Conservation (phyloP, 2,888 invertebrate genomes). For the Callinectes sapidus region DNA sequence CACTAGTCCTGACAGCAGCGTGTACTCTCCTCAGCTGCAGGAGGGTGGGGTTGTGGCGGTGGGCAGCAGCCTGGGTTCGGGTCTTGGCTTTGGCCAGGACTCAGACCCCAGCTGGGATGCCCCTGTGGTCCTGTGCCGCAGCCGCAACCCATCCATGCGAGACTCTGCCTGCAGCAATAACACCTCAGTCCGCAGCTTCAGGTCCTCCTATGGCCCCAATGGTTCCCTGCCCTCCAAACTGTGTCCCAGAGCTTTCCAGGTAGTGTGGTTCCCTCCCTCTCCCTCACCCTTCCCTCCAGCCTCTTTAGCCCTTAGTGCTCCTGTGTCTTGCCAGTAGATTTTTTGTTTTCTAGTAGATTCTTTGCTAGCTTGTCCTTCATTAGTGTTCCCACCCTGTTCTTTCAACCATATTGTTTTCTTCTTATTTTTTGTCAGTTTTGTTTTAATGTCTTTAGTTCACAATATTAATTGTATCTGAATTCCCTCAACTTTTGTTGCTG, state of each 20-base stretch:
- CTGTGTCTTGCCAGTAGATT: not conserved
- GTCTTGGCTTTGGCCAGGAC: slow-evolving; percentile 49
- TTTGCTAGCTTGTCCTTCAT: not conserved
- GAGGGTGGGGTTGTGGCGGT: not conserved
- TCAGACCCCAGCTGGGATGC: slow-evolving; percentile 56
- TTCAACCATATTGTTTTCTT: not conserved
- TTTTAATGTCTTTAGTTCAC: not conserved
- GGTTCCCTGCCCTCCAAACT: slow-evolving; percentile 65
- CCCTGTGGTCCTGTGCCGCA: slow-evolving; percentile 50
- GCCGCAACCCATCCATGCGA: slow-evolving; percentile 56
- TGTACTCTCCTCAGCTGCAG: not conserved
- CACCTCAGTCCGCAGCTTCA: slow-evolving; percentile 60
- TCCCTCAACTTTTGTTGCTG: not conserved
- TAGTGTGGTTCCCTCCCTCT: not conserved
- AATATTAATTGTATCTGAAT: not conserved
- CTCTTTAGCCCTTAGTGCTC: not conserved
- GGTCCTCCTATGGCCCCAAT: slow-evolving; percentile 57
- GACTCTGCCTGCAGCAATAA: slow-evolving; percentile 56
- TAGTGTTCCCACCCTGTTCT: not conserved
- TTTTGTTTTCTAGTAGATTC: not conserved
- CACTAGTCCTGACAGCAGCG: not conserved
- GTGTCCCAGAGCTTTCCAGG: slow-evolving; percentile 59
- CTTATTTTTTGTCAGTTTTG: not conserved
- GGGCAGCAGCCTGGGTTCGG: slow-evolving; percentile 31
- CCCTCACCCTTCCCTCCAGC: not conserved